Evolutionary conservation across 2,888 invertebrate species (phyloP).

Genomic region (Scaptomyza cyrtandrae): DNA sequence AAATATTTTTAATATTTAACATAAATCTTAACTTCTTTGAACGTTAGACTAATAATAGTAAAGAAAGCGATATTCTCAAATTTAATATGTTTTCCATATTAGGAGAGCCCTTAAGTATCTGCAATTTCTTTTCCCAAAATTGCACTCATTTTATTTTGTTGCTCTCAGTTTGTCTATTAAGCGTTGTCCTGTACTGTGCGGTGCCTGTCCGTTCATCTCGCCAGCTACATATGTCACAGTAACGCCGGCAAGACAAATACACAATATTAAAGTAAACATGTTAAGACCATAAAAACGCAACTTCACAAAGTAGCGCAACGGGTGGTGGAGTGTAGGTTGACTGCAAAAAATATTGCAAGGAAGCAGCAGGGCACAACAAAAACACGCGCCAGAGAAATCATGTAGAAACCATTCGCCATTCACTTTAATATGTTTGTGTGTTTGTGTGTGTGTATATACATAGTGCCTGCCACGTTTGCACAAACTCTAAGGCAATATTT

Average conservation of each 20-base stretch:
- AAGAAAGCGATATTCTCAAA: too few relatives aligned
- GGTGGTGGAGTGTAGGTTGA: neutral
- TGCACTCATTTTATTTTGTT: neutral
- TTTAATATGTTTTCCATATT: too few relatives aligned
- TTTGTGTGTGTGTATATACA: slow-evolving; percentile 29
- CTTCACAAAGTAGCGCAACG: slow-evolving; percentile 57
- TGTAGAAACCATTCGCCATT: slow-evolving; percentile 64
- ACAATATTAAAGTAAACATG: slow-evolving; percentile 80
- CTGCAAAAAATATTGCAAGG: slow-evolving; percentile 59
- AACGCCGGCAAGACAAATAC: slow-evolving; percentile 76
- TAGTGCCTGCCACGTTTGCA: slow-evolving; percentile 54
- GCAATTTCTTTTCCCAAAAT: neutral
- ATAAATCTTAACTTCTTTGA: too few relatives aligned
- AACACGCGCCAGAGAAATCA: slow-evolving; percentile 69
- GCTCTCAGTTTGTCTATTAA: neutral
- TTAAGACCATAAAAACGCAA: slow-evolving; percentile 78
- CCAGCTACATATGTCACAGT: slow-evolving; percentile 68
- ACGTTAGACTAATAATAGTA: too few relatives aligned
- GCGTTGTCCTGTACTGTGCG: neutral
- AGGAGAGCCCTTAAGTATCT: neutral
- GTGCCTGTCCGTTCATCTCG: slow-evolving; percentile 17
- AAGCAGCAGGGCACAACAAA: slow-evolving; percentile 52
- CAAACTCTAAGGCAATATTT: slow-evolving; percentile 72
- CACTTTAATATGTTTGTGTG: slow-evolving; percentile 20
- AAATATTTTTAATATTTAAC: too few relatives aligned